These are phyloP conservation scores for Bradypus variegatus DNA, from an alignment of 2,797 vertebrate species.

Conservation along the genomic window DNA sequence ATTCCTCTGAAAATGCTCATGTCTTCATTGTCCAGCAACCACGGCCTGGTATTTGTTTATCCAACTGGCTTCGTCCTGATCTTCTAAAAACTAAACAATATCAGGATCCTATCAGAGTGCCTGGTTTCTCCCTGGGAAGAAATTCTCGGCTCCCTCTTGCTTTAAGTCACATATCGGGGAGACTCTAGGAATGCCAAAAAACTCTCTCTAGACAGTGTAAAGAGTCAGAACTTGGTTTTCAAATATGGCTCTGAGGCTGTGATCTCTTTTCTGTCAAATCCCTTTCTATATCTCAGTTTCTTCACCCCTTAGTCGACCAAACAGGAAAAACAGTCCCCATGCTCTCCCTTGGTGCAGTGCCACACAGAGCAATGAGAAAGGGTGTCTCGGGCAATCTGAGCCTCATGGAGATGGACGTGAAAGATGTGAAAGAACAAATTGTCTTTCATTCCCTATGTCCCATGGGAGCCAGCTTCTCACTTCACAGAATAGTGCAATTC, in stretches of 20 bases:
- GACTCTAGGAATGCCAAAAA: background rate
- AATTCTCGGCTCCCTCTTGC: background rate
- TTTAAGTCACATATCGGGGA: background rate
- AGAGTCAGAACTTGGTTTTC: background rate
- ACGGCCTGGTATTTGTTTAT: background rate
- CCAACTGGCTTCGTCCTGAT: background rate
- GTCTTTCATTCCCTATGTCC: background rate
- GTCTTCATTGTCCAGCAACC: background rate
- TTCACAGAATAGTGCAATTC: background rate
- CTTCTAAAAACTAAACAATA: background rate
- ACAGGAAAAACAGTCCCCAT: background rate
- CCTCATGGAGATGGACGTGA: accelerated
- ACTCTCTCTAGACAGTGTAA: accelerated
- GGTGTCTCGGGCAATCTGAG: background rate
- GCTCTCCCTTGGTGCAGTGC: background rate
- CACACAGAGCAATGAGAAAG: background rate
- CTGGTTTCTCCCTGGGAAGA: background rate
- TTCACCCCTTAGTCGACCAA: background rate
- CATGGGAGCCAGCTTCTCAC: background rate
- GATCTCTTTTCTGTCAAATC: background rate
- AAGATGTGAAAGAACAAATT: too few species aligned
- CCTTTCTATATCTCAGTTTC: background rate
- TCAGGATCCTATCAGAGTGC: background rate
- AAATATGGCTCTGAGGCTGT: background rate
- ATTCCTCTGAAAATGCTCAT: background rate